Conservation (phyloP, 2,888 invertebrate genomes). For the Hypselothyrea guttata region DNA sequence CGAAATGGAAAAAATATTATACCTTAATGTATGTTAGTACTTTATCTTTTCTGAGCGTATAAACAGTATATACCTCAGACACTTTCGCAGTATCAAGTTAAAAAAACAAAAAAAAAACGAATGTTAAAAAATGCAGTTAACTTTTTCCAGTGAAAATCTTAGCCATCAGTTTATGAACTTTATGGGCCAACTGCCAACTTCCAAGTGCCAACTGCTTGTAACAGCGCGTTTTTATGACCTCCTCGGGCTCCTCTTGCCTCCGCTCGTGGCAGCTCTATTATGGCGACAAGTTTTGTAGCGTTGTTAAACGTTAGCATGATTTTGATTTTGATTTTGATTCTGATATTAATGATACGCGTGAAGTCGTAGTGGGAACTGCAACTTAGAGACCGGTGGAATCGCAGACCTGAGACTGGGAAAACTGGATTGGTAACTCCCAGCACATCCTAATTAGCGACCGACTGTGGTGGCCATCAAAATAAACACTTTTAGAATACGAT, state of each 20-base stretch:
- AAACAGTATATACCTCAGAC: too few relatives aligned
- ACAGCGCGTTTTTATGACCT: slow-evolving; percentile 70
- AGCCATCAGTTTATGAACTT: slow-evolving; percentile 62
- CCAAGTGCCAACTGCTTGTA: slow-evolving; percentile 74
- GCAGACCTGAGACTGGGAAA: neutral
- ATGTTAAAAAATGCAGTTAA: slow-evolving; percentile 3
- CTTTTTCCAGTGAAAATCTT: slow-evolving; percentile 36
- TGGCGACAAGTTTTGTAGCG: slow-evolving; percentile 74
- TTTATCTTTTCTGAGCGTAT: too few relatives aligned
- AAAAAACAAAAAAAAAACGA: slow-evolving; percentile 23
- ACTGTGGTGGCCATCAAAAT: slow-evolving; percentile 76
- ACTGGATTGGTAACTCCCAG: slow-evolving; percentile 20
- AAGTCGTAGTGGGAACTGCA: slow-evolving; percentile 11
- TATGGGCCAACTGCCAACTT: slow-evolving; percentile 57
- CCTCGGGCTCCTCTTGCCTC: slow-evolving; percentile 6
- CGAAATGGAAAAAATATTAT: too few relatives aligned
- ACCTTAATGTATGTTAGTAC: too few relatives aligned
- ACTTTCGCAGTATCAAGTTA: too few relatives aligned
- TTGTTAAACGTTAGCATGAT: slow-evolving; percentile 77
- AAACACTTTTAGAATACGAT: slow-evolving; percentile 77
- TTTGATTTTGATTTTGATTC: slow-evolving; percentile 66
- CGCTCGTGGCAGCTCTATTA: slow-evolving; percentile 8
- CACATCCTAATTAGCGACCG: slow-evolving; percentile 71
- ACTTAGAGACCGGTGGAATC: neutral
- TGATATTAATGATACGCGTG: slow-evolving; percentile 62